Base-by-base conservation (phyloP, 2,888 invertebrate genomes). In the Mythimna ferrago region DNA sequence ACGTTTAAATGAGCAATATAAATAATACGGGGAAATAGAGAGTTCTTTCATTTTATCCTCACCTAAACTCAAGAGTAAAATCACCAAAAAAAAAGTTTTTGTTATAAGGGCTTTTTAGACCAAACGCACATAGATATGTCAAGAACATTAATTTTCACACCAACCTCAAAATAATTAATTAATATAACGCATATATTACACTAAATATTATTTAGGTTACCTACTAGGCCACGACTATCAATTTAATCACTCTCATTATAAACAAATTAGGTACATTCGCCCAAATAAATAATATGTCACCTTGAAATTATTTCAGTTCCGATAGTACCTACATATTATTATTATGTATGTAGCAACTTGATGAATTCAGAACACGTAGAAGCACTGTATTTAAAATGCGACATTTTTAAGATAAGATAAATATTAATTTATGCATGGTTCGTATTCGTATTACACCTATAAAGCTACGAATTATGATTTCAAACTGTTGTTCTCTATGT, bases 331-430 rank as follows among this genome's bases (percentile, higher is more conserved):
- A 74, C n/a, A 41, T 32, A 32, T 5, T 4, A n/a, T n/a, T n/a
- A n/a, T n/a, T n/a, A n/a, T n/a, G n/a, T 74, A 32, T 76, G 57
- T 66, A 74, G 54, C 66, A 74, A 76, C 66, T 66, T 66, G 67
- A 71, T 61, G 57, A 73, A 77, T 77, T 73, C 60, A 73, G 51
- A 78, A 79, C 71, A 83, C 81, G 75, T 76, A 73, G 57, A 71
- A 73, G 61, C 4, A 63, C 62, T n/a, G 74, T 80, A 81, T 83
- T 82, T 68, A 69, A 65, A 78, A 80, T 80, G 60, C 60, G 69
- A 76, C 66, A 71, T 71, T 74, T 76, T 66, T 77, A 64, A 75
- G 86, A 82, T 80, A 77, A 80, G 79, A 81, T 85, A 76, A 76
- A 79, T 72, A 80, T 73, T 84, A 76, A 78, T 81, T 74, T 62